These are phyloP conservation scores for Eristalis arbustorum DNA, from an alignment of 2,888 invertebrate genomes.

Conservation along the genomic window DNA sequence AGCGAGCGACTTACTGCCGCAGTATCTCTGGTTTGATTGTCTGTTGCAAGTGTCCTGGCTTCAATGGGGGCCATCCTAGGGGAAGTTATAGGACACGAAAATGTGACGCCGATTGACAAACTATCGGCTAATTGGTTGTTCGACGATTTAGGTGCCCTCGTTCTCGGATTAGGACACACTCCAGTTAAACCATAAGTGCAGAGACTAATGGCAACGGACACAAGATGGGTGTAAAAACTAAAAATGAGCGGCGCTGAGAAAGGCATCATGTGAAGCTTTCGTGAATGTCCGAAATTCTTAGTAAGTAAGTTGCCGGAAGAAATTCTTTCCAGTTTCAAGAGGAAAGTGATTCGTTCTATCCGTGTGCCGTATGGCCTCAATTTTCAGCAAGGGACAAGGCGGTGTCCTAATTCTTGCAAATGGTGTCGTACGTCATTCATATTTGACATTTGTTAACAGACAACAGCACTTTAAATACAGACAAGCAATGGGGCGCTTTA, in stretches of 20 bases:
- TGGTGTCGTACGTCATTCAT: too few relatives aligned
- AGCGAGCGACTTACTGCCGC: not conserved
- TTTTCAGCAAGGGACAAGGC: too few relatives aligned
- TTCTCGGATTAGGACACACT: not conserved
- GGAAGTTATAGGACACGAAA: not conserved
- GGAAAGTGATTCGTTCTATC: too few relatives aligned
- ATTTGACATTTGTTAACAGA: too few relatives aligned
- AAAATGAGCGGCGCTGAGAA: not conserved
- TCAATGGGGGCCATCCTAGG: not conserved
- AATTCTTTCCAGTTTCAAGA: too few relatives aligned
- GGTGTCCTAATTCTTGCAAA: too few relatives aligned
- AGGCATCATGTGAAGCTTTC: not conserved
- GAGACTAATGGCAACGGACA: not conserved
- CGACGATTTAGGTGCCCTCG: not conserved
- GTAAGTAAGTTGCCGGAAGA: not conserved
- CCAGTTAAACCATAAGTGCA: not conserved
- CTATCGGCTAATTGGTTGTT: not conserved
- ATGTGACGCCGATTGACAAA: not conserved
- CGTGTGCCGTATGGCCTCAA: too few relatives aligned
- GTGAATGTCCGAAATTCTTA: not conserved
- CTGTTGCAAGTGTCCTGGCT: not conserved
- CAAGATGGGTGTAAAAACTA: not conserved
- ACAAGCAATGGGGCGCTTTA: too few relatives aligned
- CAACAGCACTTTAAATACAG: too few relatives aligned
- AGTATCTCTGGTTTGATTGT: not conserved